Conservation (phyloP, 2,113 vertebrate genomes). For the Morone chrysops region DNA sequence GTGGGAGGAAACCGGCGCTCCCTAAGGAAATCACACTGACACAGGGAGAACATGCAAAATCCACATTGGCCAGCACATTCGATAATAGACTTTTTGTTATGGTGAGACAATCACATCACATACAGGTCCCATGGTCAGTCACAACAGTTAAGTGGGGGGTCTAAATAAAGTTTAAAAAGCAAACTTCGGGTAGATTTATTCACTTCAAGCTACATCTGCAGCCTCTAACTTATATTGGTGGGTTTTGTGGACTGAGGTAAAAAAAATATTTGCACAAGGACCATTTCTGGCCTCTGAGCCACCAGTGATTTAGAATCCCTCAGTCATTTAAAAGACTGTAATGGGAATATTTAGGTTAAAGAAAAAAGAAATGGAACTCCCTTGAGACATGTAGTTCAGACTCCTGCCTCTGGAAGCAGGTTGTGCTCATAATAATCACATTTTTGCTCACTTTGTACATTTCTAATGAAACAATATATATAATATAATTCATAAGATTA, state of each 20-base stretch:
- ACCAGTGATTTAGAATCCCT: conserved; percentile 47
- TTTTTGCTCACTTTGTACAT: background rate
- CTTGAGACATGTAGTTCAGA: conserved; percentile 14
- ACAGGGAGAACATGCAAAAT: conserved; percentile 12
- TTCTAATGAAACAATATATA: background rate
- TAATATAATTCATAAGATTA: background rate
- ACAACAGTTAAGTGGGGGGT: background rate
- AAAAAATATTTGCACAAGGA: conserved; percentile 60
- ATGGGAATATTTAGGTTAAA: conserved; percentile 54
- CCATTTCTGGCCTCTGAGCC: conserved; percentile 41
- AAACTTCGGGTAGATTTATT: conserved; percentile 6
- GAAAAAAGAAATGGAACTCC: conserved; percentile 22
- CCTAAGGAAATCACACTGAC: conserved; percentile 14
- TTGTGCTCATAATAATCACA: background rate
- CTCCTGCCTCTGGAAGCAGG: background rate
- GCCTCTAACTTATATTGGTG: conserved; percentile 38
- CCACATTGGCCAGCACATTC: conserved; percentile 1
- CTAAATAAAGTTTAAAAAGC: background rate
- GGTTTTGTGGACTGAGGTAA: conserved; percentile 44
- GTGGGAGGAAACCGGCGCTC: conserved; percentile 37
- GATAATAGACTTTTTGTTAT: background rate
- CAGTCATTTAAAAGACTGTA: conserved; percentile 43
- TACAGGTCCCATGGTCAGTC: background rate
- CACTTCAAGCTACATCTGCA: background rate
- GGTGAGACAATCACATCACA: background rate